Evolutionary conservation across 37 sponge, comb jelly and placozoan genomes (phyloP).

Genomic region (Diacarnus erythraeanus): DNA sequence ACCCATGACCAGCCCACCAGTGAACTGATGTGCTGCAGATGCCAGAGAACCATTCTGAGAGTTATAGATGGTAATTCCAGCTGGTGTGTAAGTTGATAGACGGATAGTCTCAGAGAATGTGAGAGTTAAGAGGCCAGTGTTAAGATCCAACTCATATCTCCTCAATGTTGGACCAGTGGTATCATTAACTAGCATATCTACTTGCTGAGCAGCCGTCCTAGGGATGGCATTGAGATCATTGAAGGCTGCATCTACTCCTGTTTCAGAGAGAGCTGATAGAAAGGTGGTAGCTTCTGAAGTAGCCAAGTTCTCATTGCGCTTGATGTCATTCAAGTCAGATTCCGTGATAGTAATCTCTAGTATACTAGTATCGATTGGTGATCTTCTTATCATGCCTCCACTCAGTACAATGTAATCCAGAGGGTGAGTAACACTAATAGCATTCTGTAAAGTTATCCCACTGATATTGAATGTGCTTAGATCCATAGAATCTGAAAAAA

Average conservation of each 20-base stretch:
- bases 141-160: slow-evolving; percentile 61
- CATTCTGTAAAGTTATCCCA: slow-evolving; percentile 75
- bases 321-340: slow-evolving; percentile 75
- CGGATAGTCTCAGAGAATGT: slow-evolving; percentile 81
- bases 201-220: slow-evolving; percentile 10
- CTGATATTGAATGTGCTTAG: slow-evolving; percentile 62
- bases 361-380: slow-evolving; percentile 26
- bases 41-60: slow-evolving; percentile 9
- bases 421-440: slow-evolving; percentile 5
- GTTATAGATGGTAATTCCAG: slow-evolving; percentile 58
- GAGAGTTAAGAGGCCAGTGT: slow-evolving; percentile 68
- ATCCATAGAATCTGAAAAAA: slow-evolving; percentile 82
- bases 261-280: slow-evolving; percentile 44
- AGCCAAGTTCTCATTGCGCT: slow-evolving; percentile 61
- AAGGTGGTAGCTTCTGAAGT: slow-evolving; percentile 35
- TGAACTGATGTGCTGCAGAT: slow-evolving; percentile 50
- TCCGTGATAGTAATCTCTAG: slow-evolving; percentile 49
- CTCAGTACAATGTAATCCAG: slow-evolving; percentile 54
- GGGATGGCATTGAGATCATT: slow-evolving; percentile 53
- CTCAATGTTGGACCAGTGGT: slow-evolving; percentile 53
- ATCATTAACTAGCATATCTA: slow-evolving; percentile 29
- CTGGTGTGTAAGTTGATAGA: slow-evolving; percentile 43
- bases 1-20: slow-evolving; percentile 58
- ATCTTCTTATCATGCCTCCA: slow-evolving; percentile 49
- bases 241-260: slow-evolving; percentile 66